Evolutionary conservation across 2,113 vertebrate species (phyloP).

Genomic region (Collichthys lucidus): DNA sequence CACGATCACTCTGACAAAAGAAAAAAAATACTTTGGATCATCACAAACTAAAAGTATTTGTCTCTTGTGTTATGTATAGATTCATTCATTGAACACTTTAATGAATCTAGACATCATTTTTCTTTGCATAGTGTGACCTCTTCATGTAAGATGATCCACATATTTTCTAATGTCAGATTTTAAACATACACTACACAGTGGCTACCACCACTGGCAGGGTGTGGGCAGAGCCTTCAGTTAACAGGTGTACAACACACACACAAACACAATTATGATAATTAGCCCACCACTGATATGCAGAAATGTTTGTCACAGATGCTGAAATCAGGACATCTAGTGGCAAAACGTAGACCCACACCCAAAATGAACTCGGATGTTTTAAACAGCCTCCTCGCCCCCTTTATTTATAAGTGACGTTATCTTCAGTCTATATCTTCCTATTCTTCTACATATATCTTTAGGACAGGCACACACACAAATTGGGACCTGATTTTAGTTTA

Average conservation of each 20-base stretch:
- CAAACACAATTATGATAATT: not conserved
- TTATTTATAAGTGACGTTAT: no score
- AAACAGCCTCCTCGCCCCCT: no score
- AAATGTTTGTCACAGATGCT: not conserved
- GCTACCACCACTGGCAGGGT: not conserved
- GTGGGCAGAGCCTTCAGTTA: not conserved
- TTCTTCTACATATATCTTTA: not conserved
- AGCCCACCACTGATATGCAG: no score
- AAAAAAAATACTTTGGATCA: not conserved
- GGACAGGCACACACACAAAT: no score
- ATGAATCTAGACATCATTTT: not conserved
- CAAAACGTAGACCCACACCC: not conserved
- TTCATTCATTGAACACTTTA: not conserved
- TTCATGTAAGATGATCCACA: not conserved
- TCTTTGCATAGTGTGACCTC: not conserved
- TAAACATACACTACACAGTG: not conserved
- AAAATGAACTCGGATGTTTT: not conserved
- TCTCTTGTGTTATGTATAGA: not conserved
- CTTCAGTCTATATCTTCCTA: no score
- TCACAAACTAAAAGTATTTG: not conserved
- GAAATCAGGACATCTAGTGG: conserved; percentile 31
- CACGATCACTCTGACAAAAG: not conserved
- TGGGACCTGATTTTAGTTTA: not conserved
- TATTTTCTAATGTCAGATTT: not conserved
- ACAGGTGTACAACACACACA: conserved; percentile 8